Percentiles rank a stretch among this genome's conserved stretches.
These are phyloP conservation scores for Conus ventricosus DNA, from an alignment of 1,140 invertebrate genomes.

Conservation along the genomic window DNA sequence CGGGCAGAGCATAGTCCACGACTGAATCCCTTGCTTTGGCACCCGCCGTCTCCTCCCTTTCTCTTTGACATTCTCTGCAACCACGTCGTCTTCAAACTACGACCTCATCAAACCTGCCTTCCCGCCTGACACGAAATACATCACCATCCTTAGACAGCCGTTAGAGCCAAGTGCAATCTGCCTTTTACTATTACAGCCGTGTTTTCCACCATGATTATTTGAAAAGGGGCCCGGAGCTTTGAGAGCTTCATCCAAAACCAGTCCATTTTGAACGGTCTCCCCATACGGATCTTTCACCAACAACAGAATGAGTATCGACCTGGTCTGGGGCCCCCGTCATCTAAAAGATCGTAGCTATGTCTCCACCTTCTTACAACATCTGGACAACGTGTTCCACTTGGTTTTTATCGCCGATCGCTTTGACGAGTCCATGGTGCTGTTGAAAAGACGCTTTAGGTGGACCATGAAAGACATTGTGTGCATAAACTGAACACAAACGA, in stretches of 20 bases:
- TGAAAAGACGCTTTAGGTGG: constrained; percentile 76
- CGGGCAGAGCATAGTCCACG: constrained; percentile 39
- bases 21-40: constrained; percentile 30
- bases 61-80: constrained; percentile 56
- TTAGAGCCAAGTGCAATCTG: constrained; percentile 49
- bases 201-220: constrained; percentile 32
- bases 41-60: constrained; percentile 31
- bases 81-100: constrained; percentile 52
- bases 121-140: constrained; percentile 48
- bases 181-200: constrained; percentile 49
- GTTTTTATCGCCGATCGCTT: constrained; percentile 78
- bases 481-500: constrained; percentile 28
- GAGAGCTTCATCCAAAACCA: background rate
- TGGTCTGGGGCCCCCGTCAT: constrained; percentile 41
- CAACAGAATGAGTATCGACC: constrained; percentile 56
- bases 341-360: constrained; percentile 28
- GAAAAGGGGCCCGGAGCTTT: constrained; percentile 20
- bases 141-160: constrained; percentile 56
- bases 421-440: constrained; percentile 77
- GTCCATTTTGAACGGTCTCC: background rate
- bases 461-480: constrained; percentile 73
- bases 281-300: constrained; percentile 42
- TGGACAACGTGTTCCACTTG: constrained; percentile 72
- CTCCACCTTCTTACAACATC: constrained; percentile 38
- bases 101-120: constrained; percentile 41